Evolutionary conservation across 2,797 vertebrate species (phyloP).

Genomic region (Craterocephalus amniculus): DNA sequence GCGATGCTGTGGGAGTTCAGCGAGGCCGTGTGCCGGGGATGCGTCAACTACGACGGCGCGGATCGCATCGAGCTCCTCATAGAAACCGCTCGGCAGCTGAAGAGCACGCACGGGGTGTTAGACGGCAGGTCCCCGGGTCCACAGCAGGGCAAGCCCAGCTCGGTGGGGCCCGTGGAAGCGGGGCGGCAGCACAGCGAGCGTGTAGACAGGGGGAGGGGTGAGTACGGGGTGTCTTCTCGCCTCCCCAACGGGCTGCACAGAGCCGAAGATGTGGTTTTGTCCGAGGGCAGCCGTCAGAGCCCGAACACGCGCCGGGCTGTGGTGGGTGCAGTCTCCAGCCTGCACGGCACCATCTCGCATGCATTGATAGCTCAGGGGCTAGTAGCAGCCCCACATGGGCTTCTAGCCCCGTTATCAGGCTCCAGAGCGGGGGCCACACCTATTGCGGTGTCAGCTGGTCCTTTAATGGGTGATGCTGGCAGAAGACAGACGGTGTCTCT

Average conservation of each 20-base stretch:
- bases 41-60: constrained; percentile 92
- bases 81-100: constrained; percentile 89
- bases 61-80: constrained; percentile 91
- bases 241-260: constrained; percentile 89
- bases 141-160: constrained; percentile 83
- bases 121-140: constrained; percentile 89
- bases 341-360: constrained; percentile 72
- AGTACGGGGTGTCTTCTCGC: constrained; percentile 85
- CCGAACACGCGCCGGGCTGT: constrained; percentile 84
- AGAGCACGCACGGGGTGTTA: constrained; percentile 88
- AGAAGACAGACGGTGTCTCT: constrained; percentile 79
- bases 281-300: constrained; percentile 85
- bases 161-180: constrained; percentile 72
- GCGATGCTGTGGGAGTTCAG: constrained; percentile 96
- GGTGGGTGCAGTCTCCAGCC: constrained; percentile 80
- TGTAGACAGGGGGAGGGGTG: constrained; percentile 78
- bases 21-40: constrained; percentile 91
- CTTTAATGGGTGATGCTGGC: constrained; percentile 82
- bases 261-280: constrained; percentile 79
- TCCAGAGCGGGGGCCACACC: constrained; percentile 73
- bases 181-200: constrained; percentile 82
- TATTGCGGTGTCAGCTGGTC: constrained; percentile 80
- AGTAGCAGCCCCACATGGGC: constrained; percentile 80
- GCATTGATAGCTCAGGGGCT: constrained; percentile 86
- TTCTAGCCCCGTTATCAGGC: constrained; percentile 83